Evolutionary conservation across 2,113 vertebrate genomes (phyloP), one percentile per base, ranked within the genome.

Genomic region (Nycticorax nycticorax): DNA sequence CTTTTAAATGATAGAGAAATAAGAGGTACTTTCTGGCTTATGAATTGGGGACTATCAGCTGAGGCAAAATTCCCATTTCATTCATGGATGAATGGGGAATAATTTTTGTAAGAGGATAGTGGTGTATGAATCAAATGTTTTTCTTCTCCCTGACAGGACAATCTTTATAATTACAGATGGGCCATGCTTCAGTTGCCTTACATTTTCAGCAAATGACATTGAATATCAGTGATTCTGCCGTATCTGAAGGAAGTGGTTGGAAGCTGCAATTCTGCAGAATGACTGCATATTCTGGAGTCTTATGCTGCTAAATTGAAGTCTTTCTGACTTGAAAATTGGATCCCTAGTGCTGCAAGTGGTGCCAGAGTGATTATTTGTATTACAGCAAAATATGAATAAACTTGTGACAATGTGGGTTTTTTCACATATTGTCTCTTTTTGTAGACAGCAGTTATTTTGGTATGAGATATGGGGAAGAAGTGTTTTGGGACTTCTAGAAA

Each of bases 101-200:
- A 55, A 78, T 82, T 92, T 89, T 87, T 64, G 14, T 76, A 33
- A 88, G 43, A 89, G 57, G 32, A 86, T 13, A 68, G 39, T 79
- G 68, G 27, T 71, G 52, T 79, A 89, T 72, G 73, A 92, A 87
- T 95, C 62, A 73, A 93, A 77, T 85, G 45, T 68, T 94, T 93
- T 95, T 96, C 85, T 97, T 97, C 80, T 91, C 75, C 48, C 28
- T 79, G 93, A 85, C 87, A 95, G 67, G 66, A 55, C 48, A 55
- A 74, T 81, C 85, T 96, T 92, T 96, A n/a, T 85, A 93, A 97
- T 97, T 97, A 91, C 55, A 68, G 81, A 92, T 79, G 79, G 39
- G 76, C 69, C 41, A 43, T 92, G 91, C 80, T 87, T 95, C 83
- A 93, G 64, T 72, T 92, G 74, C 47, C 93, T 73, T 95, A 81